Conservation (phyloP, 2,888 invertebrate genomes). For the Calephelis perditalis region DNA sequence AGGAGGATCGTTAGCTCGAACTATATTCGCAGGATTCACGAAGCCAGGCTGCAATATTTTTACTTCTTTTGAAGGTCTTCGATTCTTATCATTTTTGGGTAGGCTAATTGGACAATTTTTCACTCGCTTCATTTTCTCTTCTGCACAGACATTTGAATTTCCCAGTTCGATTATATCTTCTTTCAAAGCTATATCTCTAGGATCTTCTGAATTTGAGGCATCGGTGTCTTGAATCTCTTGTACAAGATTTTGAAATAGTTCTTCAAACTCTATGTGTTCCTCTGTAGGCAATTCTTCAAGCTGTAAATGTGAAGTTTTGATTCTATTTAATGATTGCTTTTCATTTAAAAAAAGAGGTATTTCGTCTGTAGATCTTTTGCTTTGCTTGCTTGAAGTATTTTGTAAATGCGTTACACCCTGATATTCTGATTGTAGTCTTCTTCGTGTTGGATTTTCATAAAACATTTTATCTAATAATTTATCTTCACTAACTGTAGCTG, state of each 20-base stretch:
- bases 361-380: not conserved
- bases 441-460: not conserved
- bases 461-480: too few species aligned
- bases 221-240: slow-evolving; percentile 29
- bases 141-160: slow-evolving; percentile 22
- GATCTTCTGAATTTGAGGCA: slow-evolving; percentile 34
- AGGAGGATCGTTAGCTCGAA: slow-evolving; percentile 66
- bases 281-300: not conserved
- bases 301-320: not conserved
- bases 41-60: slow-evolving; percentile 58
- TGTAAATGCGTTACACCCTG: not conserved
- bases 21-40: slow-evolving; percentile 60
- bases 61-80: slow-evolving; percentile 61
- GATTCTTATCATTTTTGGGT: slow-evolving; percentile 40
- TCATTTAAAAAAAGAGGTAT: too few species aligned
- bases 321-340: not conserved
- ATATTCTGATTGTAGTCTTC: not conserved
- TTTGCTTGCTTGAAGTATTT: not conserved
- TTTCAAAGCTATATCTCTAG: slow-evolving; percentile 32
- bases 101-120: slow-evolving; percentile 32
- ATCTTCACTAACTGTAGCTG: too few species aligned
- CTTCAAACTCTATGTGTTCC: slow-evolving; percentile 5
- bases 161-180: not conserved
- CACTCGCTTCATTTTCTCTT: slow-evolving; percentile 27
- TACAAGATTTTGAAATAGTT: slow-evolving; percentile 16